Conservation (phyloP, 2,888 invertebrate species). For the Timema podura region DNA sequence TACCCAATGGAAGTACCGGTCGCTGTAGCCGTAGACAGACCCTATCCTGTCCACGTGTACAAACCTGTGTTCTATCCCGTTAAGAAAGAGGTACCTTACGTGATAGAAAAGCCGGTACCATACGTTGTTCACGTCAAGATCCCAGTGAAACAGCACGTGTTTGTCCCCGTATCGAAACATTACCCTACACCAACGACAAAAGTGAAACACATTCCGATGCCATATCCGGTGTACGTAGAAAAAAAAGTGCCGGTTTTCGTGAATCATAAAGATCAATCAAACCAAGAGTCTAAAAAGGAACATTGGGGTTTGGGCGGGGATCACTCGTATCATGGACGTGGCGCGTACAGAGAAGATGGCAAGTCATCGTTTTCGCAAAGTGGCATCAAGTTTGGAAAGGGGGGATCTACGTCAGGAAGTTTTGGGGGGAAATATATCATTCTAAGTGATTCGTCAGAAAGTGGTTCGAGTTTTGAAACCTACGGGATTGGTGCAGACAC, state of each 20-base stretch:
- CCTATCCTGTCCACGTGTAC: slow-evolving; percentile 59
- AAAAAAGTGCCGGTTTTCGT: slow-evolving; percentile 6
- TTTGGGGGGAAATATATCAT: no score
- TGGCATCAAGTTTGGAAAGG: no score
- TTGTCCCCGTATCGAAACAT: slow-evolving; percentile 40
- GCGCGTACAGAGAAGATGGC: no score
- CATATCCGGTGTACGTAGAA: slow-evolving; percentile 2
- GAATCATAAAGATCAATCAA: slow-evolving; percentile 10
- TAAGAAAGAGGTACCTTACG: slow-evolving; percentile 43
- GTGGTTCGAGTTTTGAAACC: no score
- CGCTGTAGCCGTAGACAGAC: slow-evolving; percentile 56
- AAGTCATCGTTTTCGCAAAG: no score
- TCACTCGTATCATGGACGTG: no score
- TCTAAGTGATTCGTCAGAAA: no score
- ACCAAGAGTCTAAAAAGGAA: not conserved
- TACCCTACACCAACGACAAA: not conserved
- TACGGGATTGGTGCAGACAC: no score
- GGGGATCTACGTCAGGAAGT: no score
- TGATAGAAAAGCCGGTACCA: slow-evolving; percentile 39
- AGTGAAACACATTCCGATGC: not conserved
- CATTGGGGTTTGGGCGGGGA: no score
- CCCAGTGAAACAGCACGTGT: slow-evolving; percentile 49
- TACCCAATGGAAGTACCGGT: slow-evolving; percentile 48
- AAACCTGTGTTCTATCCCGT: slow-evolving; percentile 31
- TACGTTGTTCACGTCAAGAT: slow-evolving; percentile 59